A percentile compares a stretch with the other conserved stretches of the same genome.
phyloP scores from a whole-genome alignment of 2,888 invertebrate genomes.

The Chironomus tentans region DNA sequence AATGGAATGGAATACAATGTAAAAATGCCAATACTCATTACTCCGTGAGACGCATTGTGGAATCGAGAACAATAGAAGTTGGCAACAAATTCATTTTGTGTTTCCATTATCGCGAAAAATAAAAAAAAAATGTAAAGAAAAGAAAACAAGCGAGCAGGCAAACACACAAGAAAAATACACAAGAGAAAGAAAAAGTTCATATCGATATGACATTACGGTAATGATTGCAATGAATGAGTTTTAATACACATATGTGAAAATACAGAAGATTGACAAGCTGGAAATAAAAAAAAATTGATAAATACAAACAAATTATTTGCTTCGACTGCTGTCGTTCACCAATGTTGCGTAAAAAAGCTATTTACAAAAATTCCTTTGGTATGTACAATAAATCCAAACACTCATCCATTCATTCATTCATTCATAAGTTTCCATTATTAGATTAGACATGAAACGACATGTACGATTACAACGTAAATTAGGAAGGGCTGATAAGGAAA shows the following conservation, averaged over 20 bases:
- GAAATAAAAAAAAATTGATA: neutral
- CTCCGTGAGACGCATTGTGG: neutral
- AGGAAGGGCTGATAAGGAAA: too few species aligned
- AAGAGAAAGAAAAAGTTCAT: neutral
- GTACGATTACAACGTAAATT: too few species aligned
- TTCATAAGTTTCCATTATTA: too few species aligned
- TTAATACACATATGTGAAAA: too few species aligned
- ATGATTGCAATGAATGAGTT: neutral
- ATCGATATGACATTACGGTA: neutral
- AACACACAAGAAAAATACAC: neutral
- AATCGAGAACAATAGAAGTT: too few species aligned
- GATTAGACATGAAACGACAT: too few species aligned
- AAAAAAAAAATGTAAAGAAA: neutral
- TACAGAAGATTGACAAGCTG: too few species aligned
- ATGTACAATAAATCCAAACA: neutral
- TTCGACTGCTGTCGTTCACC: neutral
- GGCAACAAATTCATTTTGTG: too few species aligned
- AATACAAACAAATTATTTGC: neutral
- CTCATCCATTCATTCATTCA: too few species aligned
- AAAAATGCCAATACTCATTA: neutral
- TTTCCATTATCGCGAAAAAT: too few species aligned
- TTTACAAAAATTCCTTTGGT: constrained; percentile 10
- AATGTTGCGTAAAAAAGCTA: constrained; percentile 19
- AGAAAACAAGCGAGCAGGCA: neutral
- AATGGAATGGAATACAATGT: neutral